Evolutionary conservation across 2,113 vertebrate species (phyloP).

Genomic region (Lepisosteus oculatus): DNA sequence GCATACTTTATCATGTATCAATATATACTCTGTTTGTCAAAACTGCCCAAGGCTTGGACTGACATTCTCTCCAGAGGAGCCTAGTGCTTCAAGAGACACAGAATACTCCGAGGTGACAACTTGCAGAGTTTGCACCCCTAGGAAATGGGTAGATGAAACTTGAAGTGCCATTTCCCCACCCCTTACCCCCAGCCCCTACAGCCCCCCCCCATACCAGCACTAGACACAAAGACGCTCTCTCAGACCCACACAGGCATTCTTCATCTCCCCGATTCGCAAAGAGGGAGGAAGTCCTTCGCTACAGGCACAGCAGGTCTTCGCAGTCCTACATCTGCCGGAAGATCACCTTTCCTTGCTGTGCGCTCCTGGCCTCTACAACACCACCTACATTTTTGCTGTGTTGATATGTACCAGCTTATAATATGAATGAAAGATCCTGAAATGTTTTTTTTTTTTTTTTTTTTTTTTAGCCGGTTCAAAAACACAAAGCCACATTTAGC

Average conservation of each 20-base stretch:
- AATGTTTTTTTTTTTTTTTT: too few species aligned
- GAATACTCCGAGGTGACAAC: slow-evolving; percentile 97
- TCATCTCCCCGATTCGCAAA: slow-evolving; percentile 40
- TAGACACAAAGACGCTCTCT: slow-evolving; percentile 14
- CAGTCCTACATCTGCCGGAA: neutral
- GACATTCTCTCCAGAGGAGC: slow-evolving; percentile 98
- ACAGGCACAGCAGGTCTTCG: neutral
- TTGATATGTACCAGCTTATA: too few species aligned
- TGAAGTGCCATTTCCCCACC: slow-evolving; percentile 68
- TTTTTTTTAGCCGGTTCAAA: too few species aligned
- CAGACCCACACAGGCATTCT: slow-evolving; percentile 51
- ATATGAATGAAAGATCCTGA: too few species aligned
- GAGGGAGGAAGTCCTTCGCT: neutral
- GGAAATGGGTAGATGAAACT: slow-evolving; percentile 88
- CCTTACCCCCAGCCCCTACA: slow-evolving; percentile 43
- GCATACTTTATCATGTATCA: slow-evolving; percentile 99
- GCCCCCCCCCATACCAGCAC: slow-evolving; percentile 49
- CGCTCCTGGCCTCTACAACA: too few species aligned
- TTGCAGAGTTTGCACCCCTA: slow-evolving; percentile 90
- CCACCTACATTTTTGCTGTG: too few species aligned
- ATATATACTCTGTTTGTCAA: slow-evolving; percentile 99
- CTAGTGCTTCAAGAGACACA: slow-evolving; percentile 90
- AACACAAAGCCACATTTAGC: too few species aligned
- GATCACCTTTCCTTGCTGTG: too few species aligned
- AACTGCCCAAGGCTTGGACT: slow-evolving; percentile 98